Evolutionary conservation across 2,888 invertebrate species (phyloP), one percentile per base, ranked within the genome.

Genomic region (Drosophila flavopinicola): DNA sequence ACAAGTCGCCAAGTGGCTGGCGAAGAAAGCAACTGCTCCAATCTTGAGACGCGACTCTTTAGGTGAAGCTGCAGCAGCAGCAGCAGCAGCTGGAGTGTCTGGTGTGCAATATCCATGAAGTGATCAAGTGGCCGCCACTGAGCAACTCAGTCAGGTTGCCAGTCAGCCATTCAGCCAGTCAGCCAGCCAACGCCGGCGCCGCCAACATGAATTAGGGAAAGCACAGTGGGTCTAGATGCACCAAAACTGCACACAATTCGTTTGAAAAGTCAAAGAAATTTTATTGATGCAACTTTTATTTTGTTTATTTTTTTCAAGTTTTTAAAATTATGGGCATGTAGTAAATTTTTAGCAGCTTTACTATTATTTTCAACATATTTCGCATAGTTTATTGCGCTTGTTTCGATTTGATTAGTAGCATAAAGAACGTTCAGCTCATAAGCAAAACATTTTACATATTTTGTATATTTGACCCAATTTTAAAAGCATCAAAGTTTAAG

Each of bases 91-190:
- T 52, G 24, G 25, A 39, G 53, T 35, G 49, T 73, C 69, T 63
- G 48, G 61, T 85, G 87, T 72, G 83, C 87, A 87, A 75, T 71
- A 75, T 85, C 72, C 87, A 87, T 87, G 83, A 87, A 87, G 82
- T 66, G 48, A 87, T 87, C 78, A 87, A 87, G 82, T 66, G 48
- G 63, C 57, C 54, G 56, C 56, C 42, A 38, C 51, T 35, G 48
- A 47, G 52, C 51, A 54, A 41, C 52, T 38, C 38, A 60, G 47
- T 35, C 64, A 41, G 41, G 17, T 60, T n/a, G n/a, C n/a, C n/a
- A n/a, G n/a, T n/a, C n/a, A n/a, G 56, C 56, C 42, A 38, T 47
- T 35, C 44, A 47, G 52, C 51, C 51, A 41, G 48, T 38, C 38
- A 60, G 47, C 32, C 64, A 41, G 42, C 44, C 57, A 49, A 45